Percentiles rank a stretch among this genome's conserved stretches.
phyloP scores from a whole-genome alignment of 1,140 invertebrate genomes.

The Musca domestica region DNA sequence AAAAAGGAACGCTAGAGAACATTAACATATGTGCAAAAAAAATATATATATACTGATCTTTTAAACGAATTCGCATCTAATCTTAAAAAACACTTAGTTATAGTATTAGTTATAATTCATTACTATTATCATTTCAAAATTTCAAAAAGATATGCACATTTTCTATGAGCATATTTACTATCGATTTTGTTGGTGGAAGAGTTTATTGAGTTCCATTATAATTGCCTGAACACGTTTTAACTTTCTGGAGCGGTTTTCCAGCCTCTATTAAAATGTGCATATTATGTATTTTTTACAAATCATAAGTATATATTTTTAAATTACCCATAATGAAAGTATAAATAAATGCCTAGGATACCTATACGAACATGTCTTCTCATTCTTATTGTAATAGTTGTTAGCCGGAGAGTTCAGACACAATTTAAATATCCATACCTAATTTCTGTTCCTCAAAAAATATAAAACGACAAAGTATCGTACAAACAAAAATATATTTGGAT shows the following conservation, averaged over 20 bases:
- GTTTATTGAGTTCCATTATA: too few species aligned
- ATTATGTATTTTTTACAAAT: constrained; percentile 15
- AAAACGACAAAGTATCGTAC: too few species aligned
- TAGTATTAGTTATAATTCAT: constrained; percentile 2
- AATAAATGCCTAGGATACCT: constrained; percentile 2
- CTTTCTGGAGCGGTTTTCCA: not conserved
- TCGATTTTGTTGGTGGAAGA: too few species aligned
- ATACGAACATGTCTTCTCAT: not conserved
- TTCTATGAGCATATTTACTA: too few species aligned
- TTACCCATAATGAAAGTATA: not conserved
- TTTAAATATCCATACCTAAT: too few species aligned
- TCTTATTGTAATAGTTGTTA: too few species aligned
- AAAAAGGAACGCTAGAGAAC: not conserved
- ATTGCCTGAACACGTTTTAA: too few species aligned
- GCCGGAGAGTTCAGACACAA: too few species aligned
- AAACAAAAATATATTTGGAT: too few species aligned
- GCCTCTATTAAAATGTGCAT: constrained; percentile 10
- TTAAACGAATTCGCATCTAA: constrained; percentile 12
- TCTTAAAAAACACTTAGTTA: constrained; percentile 11
- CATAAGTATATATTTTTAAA: constrained; percentile 12
- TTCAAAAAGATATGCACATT: too few species aligned
- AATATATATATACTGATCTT: constrained; percentile 8
- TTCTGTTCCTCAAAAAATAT: too few species aligned
- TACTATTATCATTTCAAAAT: too few species aligned
- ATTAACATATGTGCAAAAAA: constrained; percentile 7